phyloP scores from a whole-genome alignment of 1,140 invertebrate genomes.

The Caerostris darwini region DNA sequence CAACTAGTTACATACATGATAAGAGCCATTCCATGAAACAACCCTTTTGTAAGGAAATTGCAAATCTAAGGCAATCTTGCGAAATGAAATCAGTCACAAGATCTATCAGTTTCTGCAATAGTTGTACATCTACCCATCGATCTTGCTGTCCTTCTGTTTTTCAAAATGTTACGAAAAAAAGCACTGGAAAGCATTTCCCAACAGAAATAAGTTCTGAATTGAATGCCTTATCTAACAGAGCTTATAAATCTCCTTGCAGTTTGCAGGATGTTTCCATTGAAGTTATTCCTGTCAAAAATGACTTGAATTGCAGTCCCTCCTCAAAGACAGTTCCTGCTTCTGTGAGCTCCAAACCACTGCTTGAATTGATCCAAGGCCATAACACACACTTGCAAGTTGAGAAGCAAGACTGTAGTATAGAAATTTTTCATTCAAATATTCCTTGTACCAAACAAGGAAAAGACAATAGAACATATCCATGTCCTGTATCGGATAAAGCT shows the following conservation, averaged over 20 bases:
- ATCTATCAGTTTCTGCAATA: constrained; percentile 75
- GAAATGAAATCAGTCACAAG: constrained; percentile 67
- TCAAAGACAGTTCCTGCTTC: constrained; percentile 52
- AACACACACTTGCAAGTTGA: constrained; percentile 43
- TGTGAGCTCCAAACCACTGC: constrained; percentile 32
- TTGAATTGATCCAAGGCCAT: constrained; percentile 27
- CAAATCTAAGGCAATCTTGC: neutral
- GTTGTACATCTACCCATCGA: constrained; percentile 70
- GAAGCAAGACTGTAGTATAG: constrained; percentile 28
- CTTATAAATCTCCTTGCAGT: constrained; percentile 93
- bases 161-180: constrained; percentile 23
- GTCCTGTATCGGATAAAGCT: constrained; percentile 25
- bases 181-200: neutral
- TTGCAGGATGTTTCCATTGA: constrained; percentile 90
- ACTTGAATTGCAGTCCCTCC: constrained; percentile 59
- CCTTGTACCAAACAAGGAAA: constrained; percentile 44
- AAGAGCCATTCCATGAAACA: neutral
- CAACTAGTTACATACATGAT: neutral
- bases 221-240: constrained; percentile 76
- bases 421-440: constrained; percentile 40
- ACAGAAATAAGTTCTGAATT: constrained; percentile 46
- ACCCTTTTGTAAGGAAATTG: neutral
- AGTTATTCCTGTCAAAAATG: constrained; percentile 80
- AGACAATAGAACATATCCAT: constrained; percentile 56
- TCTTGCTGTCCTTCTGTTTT: constrained; percentile 70